A percentile compares a stretch with the other conserved stretches of the same genome.
Conservation (phyloP, 2,113 vertebrate species). For the Octodon degus region DNA sequence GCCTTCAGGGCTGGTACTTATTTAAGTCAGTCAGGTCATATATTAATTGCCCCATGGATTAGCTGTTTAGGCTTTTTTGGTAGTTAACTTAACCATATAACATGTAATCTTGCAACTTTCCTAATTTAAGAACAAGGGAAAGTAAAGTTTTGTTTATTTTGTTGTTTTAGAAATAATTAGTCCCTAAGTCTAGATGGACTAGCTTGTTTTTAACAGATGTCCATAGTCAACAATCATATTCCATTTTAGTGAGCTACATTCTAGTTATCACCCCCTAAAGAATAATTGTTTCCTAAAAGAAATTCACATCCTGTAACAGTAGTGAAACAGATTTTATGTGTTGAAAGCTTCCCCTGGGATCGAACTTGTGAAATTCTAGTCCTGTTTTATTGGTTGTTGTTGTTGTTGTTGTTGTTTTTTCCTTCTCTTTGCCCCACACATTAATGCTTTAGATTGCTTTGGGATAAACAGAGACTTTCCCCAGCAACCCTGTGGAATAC, state of each 20-base stretch:
- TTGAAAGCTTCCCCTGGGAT: not conserved
- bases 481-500: not conserved
- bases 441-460: not conserved
- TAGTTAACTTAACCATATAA: not conserved
- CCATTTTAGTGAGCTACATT: not conserved
- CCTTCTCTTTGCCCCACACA: not conserved
- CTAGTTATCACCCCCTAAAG: not conserved
- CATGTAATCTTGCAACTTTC: slow-evolving; percentile 4
- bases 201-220: not conserved
- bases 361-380: not conserved
- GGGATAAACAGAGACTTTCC: not conserved
- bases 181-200: not conserved
- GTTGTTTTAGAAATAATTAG: slow-evolving; percentile 35
- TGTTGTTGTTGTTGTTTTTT: too few relatives aligned
- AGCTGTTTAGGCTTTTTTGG: not conserved
- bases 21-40: not conserved
- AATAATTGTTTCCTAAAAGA: not conserved
- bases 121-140: not conserved
- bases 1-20: not conserved
- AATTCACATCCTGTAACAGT: not conserved
- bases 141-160: not conserved
- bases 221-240: not conserved
- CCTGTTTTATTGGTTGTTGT: too few relatives aligned
- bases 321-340: not conserved
- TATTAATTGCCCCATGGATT: not conserved